These are phyloP conservation scores for Cheilosia grossa DNA, from an alignment of 2,888 invertebrate genomes.

Conservation along the genomic window DNA sequence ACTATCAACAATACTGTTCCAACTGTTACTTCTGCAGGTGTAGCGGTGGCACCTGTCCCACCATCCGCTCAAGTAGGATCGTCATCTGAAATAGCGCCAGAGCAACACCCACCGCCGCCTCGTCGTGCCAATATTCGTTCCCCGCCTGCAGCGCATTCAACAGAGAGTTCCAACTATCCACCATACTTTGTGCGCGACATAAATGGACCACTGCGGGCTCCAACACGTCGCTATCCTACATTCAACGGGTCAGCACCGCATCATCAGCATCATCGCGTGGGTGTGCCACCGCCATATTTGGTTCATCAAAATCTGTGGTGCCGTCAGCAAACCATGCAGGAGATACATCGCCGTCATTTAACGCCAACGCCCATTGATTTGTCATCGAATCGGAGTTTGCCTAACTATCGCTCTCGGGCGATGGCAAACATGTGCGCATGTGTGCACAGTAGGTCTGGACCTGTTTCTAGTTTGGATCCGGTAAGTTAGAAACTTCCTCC, in stretches of 20 bases:
- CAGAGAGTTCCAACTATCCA: slow-evolving; percentile 67
- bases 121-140: slow-evolving; percentile 81
- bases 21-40: slow-evolving; percentile 6
- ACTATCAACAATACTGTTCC: slow-evolving; percentile 10
- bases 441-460: slow-evolving; percentile 81
- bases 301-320: slow-evolving; percentile 90
- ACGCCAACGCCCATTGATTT: slow-evolving; percentile 82
- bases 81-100: slow-evolving; percentile 38
- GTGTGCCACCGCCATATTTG: slow-evolving; percentile 86
- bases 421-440: slow-evolving; percentile 81
- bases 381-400: slow-evolving; percentile 79
- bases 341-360: slow-evolving; percentile 85
- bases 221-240: slow-evolving; percentile 55
- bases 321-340: slow-evolving; percentile 88
- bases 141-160: slow-evolving; percentile 78
- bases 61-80: slow-evolving; percentile 37
- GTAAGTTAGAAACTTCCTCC: slow-evolving; percentile 71
- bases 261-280: slow-evolving; percentile 76
- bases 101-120: slow-evolving; percentile 62
- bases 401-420: slow-evolving; percentile 79
- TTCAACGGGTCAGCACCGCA: slow-evolving; percentile 75
- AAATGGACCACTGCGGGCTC: slow-evolving; percentile 43
- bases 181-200: slow-evolving; percentile 62
- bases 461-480: slow-evolving; percentile 82
- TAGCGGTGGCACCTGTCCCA: slow-evolving; percentile 5